phyloP scores from a whole-genome alignment of 1,140 invertebrate genomes.

The Sycophila sp. region DNA sequence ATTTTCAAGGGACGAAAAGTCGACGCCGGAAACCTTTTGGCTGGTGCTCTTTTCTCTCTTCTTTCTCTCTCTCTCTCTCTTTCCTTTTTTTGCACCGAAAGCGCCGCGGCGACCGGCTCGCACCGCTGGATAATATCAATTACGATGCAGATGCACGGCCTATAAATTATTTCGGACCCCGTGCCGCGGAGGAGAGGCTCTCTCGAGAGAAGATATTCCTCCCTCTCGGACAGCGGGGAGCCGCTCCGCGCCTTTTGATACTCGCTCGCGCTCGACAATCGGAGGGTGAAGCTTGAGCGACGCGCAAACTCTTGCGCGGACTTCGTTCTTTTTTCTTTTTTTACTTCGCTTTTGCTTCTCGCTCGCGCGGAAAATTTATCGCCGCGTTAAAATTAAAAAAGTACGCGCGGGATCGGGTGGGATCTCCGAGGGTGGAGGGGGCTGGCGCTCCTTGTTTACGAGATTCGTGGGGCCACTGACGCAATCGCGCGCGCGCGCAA shows the following conservation, averaged over 20 bases:
- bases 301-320: slow-evolving; percentile 14
- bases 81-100: slow-evolving; percentile 26
- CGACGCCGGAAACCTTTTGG: slow-evolving; percentile 23
- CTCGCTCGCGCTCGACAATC: slow-evolving; percentile 33
- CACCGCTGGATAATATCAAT: slow-evolving; percentile 51
- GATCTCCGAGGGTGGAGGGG: not conserved
- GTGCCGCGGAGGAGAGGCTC: slow-evolving; percentile 31
- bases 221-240: slow-evolving; percentile 32
- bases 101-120: slow-evolving; percentile 21
- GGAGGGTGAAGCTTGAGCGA: slow-evolving; percentile 39
- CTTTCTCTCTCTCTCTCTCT: no score
- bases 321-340: slow-evolving; percentile 4
- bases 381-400: slow-evolving; percentile 35
- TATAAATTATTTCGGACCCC: slow-evolving; percentile 48
- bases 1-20: slow-evolving; percentile 26
- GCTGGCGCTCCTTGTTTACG: slow-evolving; percentile 2
- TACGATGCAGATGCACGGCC: slow-evolving; percentile 47
- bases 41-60: no score
- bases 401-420: slow-evolving; percentile 18
- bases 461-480: slow-evolving; percentile 5
- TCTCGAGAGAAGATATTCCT: not conserved
- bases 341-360: no score
- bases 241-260: slow-evolving; percentile 29
- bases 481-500: slow-evolving; percentile 2
- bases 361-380: slow-evolving; percentile 31